Conservation (phyloP, 2,797 vertebrate species). For the Cyprinodon diabolis region DNA sequence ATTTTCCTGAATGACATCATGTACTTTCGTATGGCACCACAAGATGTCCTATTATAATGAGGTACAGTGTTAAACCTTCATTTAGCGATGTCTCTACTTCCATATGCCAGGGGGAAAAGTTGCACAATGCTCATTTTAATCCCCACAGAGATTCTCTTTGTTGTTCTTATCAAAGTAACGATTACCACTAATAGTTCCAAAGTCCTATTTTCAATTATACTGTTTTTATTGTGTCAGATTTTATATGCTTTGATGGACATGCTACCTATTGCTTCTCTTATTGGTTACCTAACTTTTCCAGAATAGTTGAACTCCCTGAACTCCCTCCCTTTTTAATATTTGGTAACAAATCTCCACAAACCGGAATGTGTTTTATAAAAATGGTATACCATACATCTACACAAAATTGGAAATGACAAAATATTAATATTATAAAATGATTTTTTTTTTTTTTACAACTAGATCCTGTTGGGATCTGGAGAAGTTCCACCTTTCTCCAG, state of each 20-base stretch:
- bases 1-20: neutral
- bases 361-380: no score
- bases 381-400: neutral
- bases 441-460: neutral
- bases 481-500: no score
- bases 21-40: conserved; percentile 49
- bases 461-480: no score
- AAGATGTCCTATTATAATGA: conserved; percentile 45
- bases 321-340: no score
- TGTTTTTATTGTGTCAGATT: conserved; percentile 15
- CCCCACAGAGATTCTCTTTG: conserved; percentile 48
- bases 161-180: conserved; percentile 44
- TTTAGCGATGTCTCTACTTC: conserved; percentile 25
- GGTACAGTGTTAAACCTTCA: conserved; percentile 21
- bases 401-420: no score
- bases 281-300: neutral
- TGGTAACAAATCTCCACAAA: no score
- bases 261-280: neutral
- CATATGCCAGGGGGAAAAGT: conserved; percentile 48
- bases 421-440: no score
- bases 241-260: neutral
- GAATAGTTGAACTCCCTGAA: neutral
- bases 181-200: conserved; percentile 17
- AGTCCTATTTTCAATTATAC: conserved; percentile 19
- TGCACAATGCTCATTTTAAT: conserved; percentile 35